Evolutionary conservation across 2,113 vertebrate species (phyloP).

Genomic region (Cyanistes caeruleus): DNA sequence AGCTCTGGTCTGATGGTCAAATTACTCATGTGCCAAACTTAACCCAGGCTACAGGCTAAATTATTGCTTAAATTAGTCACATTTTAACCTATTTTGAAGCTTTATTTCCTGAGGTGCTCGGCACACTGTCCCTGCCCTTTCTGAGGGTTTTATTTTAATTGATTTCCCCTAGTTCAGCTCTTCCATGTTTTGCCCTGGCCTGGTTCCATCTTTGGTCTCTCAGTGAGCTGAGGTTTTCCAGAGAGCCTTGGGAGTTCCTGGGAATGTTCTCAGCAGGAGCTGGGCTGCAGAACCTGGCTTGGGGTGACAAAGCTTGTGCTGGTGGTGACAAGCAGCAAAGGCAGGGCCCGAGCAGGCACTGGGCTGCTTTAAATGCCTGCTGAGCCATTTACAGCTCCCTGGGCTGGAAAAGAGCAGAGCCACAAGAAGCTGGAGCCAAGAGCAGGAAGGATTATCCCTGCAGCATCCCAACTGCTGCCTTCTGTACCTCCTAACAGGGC

Average conservation of each 20-base stretch:
- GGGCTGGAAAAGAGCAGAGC: background rate
- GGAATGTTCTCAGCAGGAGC: background rate
- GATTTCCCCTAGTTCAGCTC: background rate
- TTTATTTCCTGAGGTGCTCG: slow-evolving; percentile 5
- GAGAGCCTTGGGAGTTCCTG: background rate
- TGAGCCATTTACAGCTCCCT: background rate
- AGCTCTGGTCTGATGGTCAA: background rate
- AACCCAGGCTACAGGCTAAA: background rate
- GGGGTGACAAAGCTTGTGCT: background rate
- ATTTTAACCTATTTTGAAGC: background rate
- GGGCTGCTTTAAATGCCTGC: background rate
- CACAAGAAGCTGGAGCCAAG: background rate
- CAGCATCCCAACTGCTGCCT: background rate
- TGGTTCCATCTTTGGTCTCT: background rate
- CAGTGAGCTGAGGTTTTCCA: background rate
- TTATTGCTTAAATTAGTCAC: slow-evolving; percentile 9
- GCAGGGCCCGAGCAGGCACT: background rate
- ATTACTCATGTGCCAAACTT: background rate
- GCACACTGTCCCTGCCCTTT: background rate
- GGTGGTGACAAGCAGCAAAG: background rate
- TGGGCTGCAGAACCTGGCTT: background rate
- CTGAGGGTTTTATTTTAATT: background rate
- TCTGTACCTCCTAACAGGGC: background rate
- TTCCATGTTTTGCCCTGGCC: background rate
- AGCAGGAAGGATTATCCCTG: background rate